A percentile compares a stretch with the other conserved stretches of the same genome.
phyloP scores from a whole-genome alignment of 2,113 vertebrate species.

The Ardeotis arabs region DNA sequence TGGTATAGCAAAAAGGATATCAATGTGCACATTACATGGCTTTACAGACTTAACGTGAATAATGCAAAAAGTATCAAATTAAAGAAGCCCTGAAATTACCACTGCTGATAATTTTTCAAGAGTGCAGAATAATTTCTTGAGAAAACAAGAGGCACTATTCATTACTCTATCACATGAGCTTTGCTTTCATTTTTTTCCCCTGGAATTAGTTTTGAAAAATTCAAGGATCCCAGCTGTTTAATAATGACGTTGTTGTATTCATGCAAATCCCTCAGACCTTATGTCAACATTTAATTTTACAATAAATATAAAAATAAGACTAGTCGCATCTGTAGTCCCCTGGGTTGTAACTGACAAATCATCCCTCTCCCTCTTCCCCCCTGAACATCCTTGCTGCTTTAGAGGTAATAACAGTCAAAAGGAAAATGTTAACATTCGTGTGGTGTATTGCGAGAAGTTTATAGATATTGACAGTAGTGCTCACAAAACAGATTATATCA shows the following conservation, averaged over 20 bases:
- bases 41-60: slow-evolving; percentile 34
- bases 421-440: slow-evolving; percentile 66
- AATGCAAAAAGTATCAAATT: slow-evolving; percentile 26
- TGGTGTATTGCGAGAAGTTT: slow-evolving; percentile 67
- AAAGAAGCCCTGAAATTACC: slow-evolving; percentile 47
- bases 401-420: slow-evolving; percentile 60
- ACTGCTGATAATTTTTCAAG: slow-evolving; percentile 38
- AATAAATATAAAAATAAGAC: slow-evolving; percentile 67
- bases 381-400: slow-evolving; percentile 38
- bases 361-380: background rate
- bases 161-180: slow-evolving; percentile 21
- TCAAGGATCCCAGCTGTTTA: slow-evolving; percentile 60
- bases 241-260: slow-evolving; percentile 61
- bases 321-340: slow-evolving; percentile 42
- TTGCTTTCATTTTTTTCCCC: background rate
- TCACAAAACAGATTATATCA: slow-evolving; percentile 59
- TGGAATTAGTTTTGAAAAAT: slow-evolving; percentile 44
- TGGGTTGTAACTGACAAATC: slow-evolving; percentile 31
- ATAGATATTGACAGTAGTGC: slow-evolving; percentile 69
- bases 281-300: slow-evolving; percentile 68
- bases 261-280: slow-evolving; percentile 61
- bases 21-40: background rate
- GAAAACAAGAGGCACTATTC: slow-evolving; percentile 61
- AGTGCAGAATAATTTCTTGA: slow-evolving; percentile 32
- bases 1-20: slow-evolving; percentile 42